Evolutionary conservation across 2,888 invertebrate species (phyloP).

Genomic region (Conus canariensis): DNA sequence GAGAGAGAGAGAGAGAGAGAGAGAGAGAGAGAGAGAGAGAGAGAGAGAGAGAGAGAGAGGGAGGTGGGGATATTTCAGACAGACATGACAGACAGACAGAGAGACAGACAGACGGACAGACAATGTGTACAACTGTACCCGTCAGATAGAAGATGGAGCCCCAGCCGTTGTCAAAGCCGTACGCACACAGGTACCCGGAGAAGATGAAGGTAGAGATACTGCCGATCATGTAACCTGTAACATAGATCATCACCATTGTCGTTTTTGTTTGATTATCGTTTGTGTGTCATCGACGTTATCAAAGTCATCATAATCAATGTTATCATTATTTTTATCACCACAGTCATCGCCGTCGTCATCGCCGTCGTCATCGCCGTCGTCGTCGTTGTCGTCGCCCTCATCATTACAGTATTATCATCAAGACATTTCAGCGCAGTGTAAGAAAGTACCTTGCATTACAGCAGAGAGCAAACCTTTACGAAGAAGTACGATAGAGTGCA

Average conservation of each 20-base stretch:
- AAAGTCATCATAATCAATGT: too few relatives aligned
- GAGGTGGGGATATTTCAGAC: not conserved
- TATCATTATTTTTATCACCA: too few relatives aligned
- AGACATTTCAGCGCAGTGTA: too few relatives aligned
- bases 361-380: too few relatives aligned
- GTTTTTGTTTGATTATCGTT: not conserved
- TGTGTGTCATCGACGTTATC: not conserved
- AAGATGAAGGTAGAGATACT: not conserved
- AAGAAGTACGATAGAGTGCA: too few relatives aligned
- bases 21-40: too few relatives aligned
- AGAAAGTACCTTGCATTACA: too few relatives aligned
- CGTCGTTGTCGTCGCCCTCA: too few relatives aligned
- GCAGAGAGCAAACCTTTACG: too few relatives aligned
- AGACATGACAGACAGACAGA: not conserved
- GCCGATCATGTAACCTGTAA: not conserved
- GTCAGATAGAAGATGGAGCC: not conserved
- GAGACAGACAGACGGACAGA: not conserved
- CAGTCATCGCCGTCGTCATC: too few relatives aligned
- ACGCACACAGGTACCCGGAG: not conserved
- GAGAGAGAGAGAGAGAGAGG: not conserved
- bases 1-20: too few relatives aligned
- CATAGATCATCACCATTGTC: not conserved
- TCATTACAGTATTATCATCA: too few relatives aligned
- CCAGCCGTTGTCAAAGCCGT: not conserved
- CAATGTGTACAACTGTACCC: not conserved